Base-by-base conservation (phyloP, 1,140 invertebrate species). In the Euura lappo region DNA sequence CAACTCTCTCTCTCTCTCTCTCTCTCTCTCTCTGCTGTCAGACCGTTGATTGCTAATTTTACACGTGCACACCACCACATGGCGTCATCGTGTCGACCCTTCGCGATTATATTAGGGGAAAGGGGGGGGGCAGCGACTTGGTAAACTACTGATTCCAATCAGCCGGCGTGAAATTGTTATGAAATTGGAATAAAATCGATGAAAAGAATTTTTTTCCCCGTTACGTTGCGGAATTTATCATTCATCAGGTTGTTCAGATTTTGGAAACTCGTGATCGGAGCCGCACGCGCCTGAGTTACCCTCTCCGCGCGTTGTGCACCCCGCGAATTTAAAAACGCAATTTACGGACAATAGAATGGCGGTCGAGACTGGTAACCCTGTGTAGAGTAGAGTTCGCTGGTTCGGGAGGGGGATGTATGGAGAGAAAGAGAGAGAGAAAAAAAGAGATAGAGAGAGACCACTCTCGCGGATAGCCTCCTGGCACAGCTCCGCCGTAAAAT, bases 301-400 rank as follows among this genome's bases (percentile, higher is more conserved):
- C n/a, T 70, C 44, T 13, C 28, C 45, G 44, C 70, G 10, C 77
- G 46, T 71, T 77, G 71, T 78, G 72, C 73, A 77, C 75, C 71
- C 75, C 71, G 77, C 82, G 84, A 83, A 84, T 85, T 85, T 84
- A 82, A 85, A 85, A 85, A 85, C 81, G 83, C 83, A 85, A 85
- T 85, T 84, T 84, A 84, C 84, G 81, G 81, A 85, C 80, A 83
- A 85, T 85, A 77, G 83, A 81, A 79, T 73, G 77, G 76, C 78
- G 82, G 79, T 81, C 75, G 80, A 78, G 79, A 80, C 78, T 77
- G 76, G 78, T 79, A 82, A 84, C 79, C 76, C 79, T 78, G 76
- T 65, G 72, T 44, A 67, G 46, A 44, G 44, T 72, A 47, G 43
- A 68, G 71, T 67, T 70, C 66, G 70, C 43, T 69, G 64, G 13